Base-by-base conservation (phyloP, 2,888 invertebrate genomes). In the Augochlorella aurata region DNA sequence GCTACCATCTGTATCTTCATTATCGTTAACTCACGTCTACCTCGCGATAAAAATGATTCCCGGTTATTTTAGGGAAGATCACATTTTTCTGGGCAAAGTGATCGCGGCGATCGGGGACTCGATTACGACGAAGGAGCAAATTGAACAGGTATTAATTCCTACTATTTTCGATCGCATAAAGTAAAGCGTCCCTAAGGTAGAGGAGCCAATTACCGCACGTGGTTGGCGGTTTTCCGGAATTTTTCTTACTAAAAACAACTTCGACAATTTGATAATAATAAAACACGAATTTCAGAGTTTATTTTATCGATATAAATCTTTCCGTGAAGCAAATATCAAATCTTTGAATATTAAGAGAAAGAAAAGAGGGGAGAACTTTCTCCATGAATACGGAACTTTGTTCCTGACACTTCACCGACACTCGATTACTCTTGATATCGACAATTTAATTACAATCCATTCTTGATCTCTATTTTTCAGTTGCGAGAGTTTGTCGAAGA, bases 41-140 rank as follows among this genome's bases (percentile, higher is more conserved):
- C 44, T 24, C 54, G 54, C 5, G 12, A 54, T 67, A 52, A 44
- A 29, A 21, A n/a, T 14, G 24, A 72, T 44, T 58, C 58, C 44
- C 4, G 29, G 24, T 29, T 65, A 47, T 71, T 77, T 18, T 69
- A 90, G 91, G 16, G 83, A 83, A 49, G 90, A 89, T 14, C 10
- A 78, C n/a, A 75, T 78, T 63, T 89, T 90, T 54, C 75, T 93
- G 24, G 76, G 70, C 4, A 90, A 86, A 58, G 80, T 90, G 44
- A 76, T 92, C 18, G 79, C 80, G 9, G 81, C 85, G 9, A 82
- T 92, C 16, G 90, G 90, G 18, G 70, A 84, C 29, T 84, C 85
- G 63, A 82, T 91, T 38, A 89, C 81, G n/a, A 88, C 86, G 1
- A 24, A 66, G 2, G 79, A 68, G 44, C 90, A 92, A 82, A 72